phyloP scores from a whole-genome alignment of 2,113 vertebrate species.

The Pogona vitticeps region DNA sequence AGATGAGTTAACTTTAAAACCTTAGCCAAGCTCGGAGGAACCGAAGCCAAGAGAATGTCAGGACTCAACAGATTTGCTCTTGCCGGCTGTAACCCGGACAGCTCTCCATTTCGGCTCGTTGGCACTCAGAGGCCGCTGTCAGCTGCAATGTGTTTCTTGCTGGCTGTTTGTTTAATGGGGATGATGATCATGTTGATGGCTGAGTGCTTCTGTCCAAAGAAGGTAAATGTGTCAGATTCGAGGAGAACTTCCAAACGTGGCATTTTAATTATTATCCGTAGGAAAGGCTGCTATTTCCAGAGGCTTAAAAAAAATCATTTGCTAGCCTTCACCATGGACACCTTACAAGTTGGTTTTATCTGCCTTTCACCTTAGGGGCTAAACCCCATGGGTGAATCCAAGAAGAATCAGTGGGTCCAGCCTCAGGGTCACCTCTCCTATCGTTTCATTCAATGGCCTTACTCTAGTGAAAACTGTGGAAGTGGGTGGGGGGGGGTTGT shows the following conservation, averaged over 20 bases:
- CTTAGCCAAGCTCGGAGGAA: conserved; percentile 45
- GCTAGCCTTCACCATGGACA: not conserved
- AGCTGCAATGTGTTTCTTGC: not conserved
- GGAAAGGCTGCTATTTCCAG: not conserved
- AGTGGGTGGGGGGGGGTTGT: no score
- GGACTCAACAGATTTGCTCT: conserved; percentile 25
- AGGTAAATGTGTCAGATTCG: not conserved
- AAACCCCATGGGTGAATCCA: not conserved
- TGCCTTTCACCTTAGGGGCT: no score
- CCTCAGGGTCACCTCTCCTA: no score
- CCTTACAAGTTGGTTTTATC: not conserved
- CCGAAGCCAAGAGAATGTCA: conserved; percentile 58
- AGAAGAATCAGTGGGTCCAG: no score
- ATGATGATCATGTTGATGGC: conserved; percentile 29
- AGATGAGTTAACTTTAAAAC: conserved; percentile 62
- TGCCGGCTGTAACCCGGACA: conserved; percentile 13
- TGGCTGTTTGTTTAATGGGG: conserved; percentile 19
- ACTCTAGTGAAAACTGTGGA: not conserved
- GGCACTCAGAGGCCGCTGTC: conserved; percentile 34
- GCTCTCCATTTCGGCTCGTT: conserved; percentile 34
- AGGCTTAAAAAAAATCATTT: not conserved
- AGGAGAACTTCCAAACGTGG: not conserved
- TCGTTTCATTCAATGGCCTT: not conserved
- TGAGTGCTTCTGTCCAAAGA: conserved; percentile 38
- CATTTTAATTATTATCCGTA: conserved; percentile 1